Evolutionary conservation across 2,113 vertebrate genomes (phyloP).

Genomic region (Triplophysa rosa): DNA sequence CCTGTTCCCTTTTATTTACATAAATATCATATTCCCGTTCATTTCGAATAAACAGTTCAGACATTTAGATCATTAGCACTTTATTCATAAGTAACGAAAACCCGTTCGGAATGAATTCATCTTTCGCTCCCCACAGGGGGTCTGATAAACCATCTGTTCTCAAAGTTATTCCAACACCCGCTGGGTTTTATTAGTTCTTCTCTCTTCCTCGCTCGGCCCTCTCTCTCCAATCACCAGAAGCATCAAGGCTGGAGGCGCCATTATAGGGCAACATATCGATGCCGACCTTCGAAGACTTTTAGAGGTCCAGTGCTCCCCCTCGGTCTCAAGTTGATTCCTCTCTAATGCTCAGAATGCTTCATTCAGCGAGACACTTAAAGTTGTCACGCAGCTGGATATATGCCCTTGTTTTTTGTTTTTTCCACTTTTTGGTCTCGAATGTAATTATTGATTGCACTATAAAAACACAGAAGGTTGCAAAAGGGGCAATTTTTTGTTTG

Average conservation of each 20-base stretch:
- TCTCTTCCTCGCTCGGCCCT: neutral
- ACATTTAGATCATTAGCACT: constrained; percentile 44
- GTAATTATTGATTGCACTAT: neutral
- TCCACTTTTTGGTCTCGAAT: constrained; percentile 11
- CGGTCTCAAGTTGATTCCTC: constrained; percentile 23
- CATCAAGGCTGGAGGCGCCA: constrained; percentile 27
- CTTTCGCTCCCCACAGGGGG: constrained; percentile 35
- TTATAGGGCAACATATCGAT: constrained; percentile 18
- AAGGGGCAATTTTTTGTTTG: too few relatives aligned
- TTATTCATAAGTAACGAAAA: constrained; percentile 38
- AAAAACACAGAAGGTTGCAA: neutral
- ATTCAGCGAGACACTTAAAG: neutral
- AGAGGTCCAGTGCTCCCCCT: constrained; percentile 18
- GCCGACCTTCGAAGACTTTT: constrained; percentile 24
- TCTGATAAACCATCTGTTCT: constrained; percentile 51
- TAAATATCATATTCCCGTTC: constrained; percentile 23
- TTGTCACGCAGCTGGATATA: constrained; percentile 12
- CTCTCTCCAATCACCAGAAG: constrained; percentile 4
- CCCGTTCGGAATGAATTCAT: constrained; percentile 28
- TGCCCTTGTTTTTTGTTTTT: constrained; percentile 4
- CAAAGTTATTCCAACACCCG: constrained; percentile 44
- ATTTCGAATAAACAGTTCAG: constrained; percentile 39
- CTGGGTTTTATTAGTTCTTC: constrained; percentile 28
- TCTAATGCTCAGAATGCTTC: neutral
- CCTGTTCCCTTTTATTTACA: constrained; percentile 39